phyloP scores from a whole-genome alignment of 2,888 invertebrate genomes.

The Eubasilissa splendida region DNA sequence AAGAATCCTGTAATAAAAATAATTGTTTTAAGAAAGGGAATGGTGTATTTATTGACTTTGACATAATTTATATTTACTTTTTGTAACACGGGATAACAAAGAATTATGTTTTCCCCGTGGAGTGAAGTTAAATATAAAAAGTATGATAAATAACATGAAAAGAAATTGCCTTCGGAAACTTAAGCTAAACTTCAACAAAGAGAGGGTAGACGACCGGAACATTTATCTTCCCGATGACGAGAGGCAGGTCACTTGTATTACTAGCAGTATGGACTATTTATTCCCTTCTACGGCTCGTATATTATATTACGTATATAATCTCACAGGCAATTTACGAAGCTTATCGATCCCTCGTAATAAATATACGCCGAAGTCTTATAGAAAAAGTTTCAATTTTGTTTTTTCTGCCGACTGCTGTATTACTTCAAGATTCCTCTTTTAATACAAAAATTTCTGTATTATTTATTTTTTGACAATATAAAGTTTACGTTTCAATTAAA shows the following conservation, averaged over 20 bases:
- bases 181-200: slow-evolving; percentile 23
- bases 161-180: slow-evolving; percentile 29
- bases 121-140: slow-evolving; percentile 10
- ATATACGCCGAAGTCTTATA: background rate
- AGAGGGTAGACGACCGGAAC: background rate
- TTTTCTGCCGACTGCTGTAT: slow-evolving; percentile 1
- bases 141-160: slow-evolving; percentile 31
- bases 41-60: too few species aligned
- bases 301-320: slow-evolving; percentile 1
- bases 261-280: slow-evolving; percentile 3
- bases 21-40: too few species aligned
- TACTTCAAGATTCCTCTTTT: background rate
- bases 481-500: too few species aligned
- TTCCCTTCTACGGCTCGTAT: background rate
- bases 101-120: background rate
- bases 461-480: too few species aligned
- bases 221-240: slow-evolving; percentile 18
- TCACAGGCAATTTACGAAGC: slow-evolving; percentile 7
- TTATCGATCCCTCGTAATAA: slow-evolving; percentile 12
- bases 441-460: background rate
- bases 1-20: too few species aligned
- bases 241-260: slow-evolving; percentile 18
- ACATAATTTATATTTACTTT: too few species aligned
- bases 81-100: slow-evolving; percentile 13
- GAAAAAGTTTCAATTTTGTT: background rate